Percentiles rank a stretch among this genome's conserved stretches.
Evolutionary conservation across 1,140 invertebrate species (phyloP).

Genomic region (Psilanteris sp.): DNA sequence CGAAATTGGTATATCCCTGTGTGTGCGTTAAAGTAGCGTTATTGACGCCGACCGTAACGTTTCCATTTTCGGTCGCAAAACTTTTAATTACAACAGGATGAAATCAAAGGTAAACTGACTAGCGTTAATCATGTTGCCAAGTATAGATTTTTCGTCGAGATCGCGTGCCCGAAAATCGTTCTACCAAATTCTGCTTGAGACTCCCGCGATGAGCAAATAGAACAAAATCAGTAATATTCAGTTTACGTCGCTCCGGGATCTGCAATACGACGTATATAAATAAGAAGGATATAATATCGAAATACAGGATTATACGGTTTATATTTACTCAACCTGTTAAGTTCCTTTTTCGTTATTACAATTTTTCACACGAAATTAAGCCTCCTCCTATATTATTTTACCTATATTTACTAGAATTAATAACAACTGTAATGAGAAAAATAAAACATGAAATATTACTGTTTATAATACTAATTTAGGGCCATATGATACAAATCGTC

Average conservation of each 20-base stretch:
- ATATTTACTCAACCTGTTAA: too few species aligned
- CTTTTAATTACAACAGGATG: slow-evolving; percentile 20
- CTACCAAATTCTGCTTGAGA: slow-evolving; percentile 19
- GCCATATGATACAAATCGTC: too few species aligned
- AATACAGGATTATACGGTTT: too few species aligned
- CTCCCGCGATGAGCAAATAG: slow-evolving; percentile 12
- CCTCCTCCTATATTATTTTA: too few species aligned
- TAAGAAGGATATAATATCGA: too few species aligned
- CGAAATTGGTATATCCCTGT: slow-evolving; percentile 23
- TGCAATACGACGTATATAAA: too few species aligned
- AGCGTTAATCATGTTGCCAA: slow-evolving; percentile 26
- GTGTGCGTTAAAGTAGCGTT: background rate
- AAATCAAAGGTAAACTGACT: slow-evolving; percentile 11
- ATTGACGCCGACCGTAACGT: slow-evolving; percentile 3
- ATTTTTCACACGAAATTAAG: too few species aligned
- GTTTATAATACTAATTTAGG: too few species aligned
- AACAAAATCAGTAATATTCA: slow-evolving; percentile 25
- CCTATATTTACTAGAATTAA: too few species aligned
- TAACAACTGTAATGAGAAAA: too few species aligned
- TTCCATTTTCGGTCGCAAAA: background rate
- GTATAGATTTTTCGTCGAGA: slow-evolving; percentile 10
- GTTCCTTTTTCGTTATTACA: too few species aligned
- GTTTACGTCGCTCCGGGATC: slow-evolving; percentile 36
- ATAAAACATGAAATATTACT: too few species aligned
- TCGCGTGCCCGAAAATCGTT: slow-evolving; percentile 29